Conservation (phyloP, 2,888 invertebrate species). For the Auanema sp. region DNA sequence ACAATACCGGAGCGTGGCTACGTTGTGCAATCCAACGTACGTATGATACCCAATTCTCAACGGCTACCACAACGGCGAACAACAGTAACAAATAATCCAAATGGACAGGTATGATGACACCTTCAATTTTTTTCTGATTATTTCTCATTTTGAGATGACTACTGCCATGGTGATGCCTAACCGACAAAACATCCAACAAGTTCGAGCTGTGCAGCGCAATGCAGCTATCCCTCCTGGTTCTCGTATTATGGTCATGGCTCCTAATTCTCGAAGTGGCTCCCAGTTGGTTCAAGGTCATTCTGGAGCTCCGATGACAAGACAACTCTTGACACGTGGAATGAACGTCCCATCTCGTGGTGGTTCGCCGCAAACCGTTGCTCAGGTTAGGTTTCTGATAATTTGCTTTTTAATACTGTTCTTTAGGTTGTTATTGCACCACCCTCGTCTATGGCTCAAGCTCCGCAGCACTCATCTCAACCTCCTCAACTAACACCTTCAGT, state of each 20-base stretch:
- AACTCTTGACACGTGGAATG: conserved; percentile 8
- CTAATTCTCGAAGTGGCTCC: neutral
- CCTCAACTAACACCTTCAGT: no score
- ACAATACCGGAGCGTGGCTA: neutral
- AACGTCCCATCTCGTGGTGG: neutral
- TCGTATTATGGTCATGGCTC: conserved; percentile 17
- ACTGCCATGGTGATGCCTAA: conserved; percentile 4
- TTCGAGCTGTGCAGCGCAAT: neutral
- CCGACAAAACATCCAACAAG: neutral
- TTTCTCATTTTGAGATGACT: neutral
- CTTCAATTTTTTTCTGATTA: neutral
- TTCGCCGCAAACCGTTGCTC: conserved; percentile 17
- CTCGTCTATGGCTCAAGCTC: neutral
- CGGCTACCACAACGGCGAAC: neutral
- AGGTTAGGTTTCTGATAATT: neutral
- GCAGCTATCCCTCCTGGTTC: conserved; percentile 4
- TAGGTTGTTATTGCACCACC: conserved; percentile 18
- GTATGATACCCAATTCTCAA: neutral
- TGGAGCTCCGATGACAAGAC: neutral
- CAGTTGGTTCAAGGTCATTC: neutral
- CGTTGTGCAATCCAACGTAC: neutral
- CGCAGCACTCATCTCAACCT: no score
- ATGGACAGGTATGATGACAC: neutral
- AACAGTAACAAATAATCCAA: neutral
- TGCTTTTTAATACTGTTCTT: neutral